Conservation (phyloP, 2,888 invertebrate genomes). For the Dromius quadrimaculatus region DNA sequence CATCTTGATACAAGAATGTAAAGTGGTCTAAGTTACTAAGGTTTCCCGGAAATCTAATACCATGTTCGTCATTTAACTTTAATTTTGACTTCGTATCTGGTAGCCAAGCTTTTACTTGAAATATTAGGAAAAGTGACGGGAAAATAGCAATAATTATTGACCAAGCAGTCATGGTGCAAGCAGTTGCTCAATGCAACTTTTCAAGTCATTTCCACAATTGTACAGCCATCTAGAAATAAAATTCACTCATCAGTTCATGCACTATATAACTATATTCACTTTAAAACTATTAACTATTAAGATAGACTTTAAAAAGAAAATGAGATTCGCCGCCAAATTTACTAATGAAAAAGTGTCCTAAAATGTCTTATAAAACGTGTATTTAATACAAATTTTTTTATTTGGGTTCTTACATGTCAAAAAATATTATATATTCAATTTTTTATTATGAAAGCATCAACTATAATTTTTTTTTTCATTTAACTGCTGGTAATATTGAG, state of each 20-base stretch:
- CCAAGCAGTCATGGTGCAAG: slow-evolving; percentile 43
- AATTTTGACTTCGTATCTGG: slow-evolving; percentile 79
- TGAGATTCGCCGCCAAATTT: too few species aligned
- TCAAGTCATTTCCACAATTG: slow-evolving; percentile 45
- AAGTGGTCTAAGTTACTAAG: slow-evolving; percentile 86
- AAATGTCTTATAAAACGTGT: too few species aligned
- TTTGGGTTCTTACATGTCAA: too few species aligned
- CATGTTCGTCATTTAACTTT: slow-evolving; percentile 63
- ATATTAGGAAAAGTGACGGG: slow-evolving; percentile 67
- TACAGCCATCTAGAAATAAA: slow-evolving; percentile 35
- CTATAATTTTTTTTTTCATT: too few species aligned
- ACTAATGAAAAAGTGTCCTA: too few species aligned
- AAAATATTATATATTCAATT: too few species aligned
- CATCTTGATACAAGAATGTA: slow-evolving; percentile 88
- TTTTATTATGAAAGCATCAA: too few species aligned
- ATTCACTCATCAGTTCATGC: slow-evolving; percentile 14
- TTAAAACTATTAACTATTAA: too few species aligned
- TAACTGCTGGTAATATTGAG: too few species aligned
- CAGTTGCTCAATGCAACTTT: slow-evolving; percentile 47
- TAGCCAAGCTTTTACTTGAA: slow-evolving; percentile 77
- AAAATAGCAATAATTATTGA: slow-evolving; percentile 21
- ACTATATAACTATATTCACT: not conserved
- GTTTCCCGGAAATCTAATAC: slow-evolving; percentile 73
- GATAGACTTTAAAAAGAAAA: too few species aligned
- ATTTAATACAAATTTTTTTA: too few species aligned